phyloP scores from a whole-genome alignment of 2,888 invertebrate genomes.

The Malthinus flaveolus region DNA sequence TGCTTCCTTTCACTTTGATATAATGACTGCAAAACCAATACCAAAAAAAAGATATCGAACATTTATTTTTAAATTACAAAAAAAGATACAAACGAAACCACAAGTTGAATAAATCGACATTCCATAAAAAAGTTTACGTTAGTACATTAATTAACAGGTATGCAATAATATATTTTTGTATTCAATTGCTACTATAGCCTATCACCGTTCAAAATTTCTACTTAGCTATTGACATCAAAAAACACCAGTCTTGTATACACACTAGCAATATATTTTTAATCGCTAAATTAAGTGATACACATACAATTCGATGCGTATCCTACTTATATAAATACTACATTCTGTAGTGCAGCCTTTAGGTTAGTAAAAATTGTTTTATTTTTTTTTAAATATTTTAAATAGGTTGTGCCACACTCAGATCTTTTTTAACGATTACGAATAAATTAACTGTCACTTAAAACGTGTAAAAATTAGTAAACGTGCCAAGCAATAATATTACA shows the following conservation, averaged over 20 bases:
- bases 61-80: too few relatives aligned
- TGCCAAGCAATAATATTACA: conserved; percentile 8
- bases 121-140: conserved; percentile 48
- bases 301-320: neutral
- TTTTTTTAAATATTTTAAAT: conserved; percentile 31
- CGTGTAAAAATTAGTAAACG: conserved; percentile 1
- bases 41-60: conserved; percentile 1
- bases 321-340: conserved; percentile 21
- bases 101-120: conserved; percentile 40
- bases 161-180: conserved; percentile 34
- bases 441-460: conserved; percentile 1
- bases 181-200: conserved; percentile 47
- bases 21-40: conserved; percentile 3
- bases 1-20: too few relatives aligned
- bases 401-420: conserved; percentile 41
- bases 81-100: conserved; percentile 23
- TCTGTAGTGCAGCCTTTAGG: conserved; percentile 53
- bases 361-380: conserved; percentile 41
- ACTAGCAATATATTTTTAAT: conserved; percentile 46
- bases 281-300: conserved; percentile 24
- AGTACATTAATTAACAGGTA: conserved; percentile 41
- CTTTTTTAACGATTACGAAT: conserved; percentile 22
- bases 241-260: conserved; percentile 55
- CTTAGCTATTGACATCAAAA: conserved; percentile 53
- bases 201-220: conserved; percentile 50